Evolutionary conservation across 2,113 vertebrate species (phyloP).

Genomic region (Potamarius usumacintae): DNA sequence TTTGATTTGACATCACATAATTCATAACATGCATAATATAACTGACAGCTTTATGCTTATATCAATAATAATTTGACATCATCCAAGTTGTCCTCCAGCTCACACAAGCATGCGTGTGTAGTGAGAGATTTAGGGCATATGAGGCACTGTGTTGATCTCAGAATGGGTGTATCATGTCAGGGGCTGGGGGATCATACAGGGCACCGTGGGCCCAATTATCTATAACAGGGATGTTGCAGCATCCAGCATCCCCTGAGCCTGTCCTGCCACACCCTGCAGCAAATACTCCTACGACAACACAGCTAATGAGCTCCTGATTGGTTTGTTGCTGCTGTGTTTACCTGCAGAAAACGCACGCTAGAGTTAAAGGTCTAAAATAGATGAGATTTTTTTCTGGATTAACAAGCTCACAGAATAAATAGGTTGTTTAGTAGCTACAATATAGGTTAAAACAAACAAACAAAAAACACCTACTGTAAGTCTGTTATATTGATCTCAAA

Average conservation of each 20-base stretch:
- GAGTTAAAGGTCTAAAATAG: conserved; percentile 1
- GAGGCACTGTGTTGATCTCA: conserved; percentile 17
- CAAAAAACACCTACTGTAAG: background rate
- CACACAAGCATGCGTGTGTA: background rate
- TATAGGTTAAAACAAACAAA: background rate
- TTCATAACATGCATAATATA: background rate
- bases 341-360: conserved; percentile 28
- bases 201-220: conserved; percentile 67
- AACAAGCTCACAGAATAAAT: background rate
- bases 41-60: background rate
- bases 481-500: background rate
- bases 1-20: background rate
- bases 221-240: conserved; percentile 55
- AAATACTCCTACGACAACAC: conserved; percentile 72
- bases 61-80: background rate
- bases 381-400: conserved; percentile 27
- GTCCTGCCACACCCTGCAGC: conserved; percentile 67
- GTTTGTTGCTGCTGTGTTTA: conserved; percentile 54
- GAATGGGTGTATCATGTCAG: conserved; percentile 11
- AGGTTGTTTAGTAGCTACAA: background rate
- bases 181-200: conserved; percentile 25
- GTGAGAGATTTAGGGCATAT: background rate
- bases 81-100: background rate
- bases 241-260: conserved; percentile 60
- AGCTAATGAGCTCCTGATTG: conserved; percentile 76